phyloP scores from a whole-genome alignment of 2,888 invertebrate genomes.

The Minunthozetes semirufus region DNA sequence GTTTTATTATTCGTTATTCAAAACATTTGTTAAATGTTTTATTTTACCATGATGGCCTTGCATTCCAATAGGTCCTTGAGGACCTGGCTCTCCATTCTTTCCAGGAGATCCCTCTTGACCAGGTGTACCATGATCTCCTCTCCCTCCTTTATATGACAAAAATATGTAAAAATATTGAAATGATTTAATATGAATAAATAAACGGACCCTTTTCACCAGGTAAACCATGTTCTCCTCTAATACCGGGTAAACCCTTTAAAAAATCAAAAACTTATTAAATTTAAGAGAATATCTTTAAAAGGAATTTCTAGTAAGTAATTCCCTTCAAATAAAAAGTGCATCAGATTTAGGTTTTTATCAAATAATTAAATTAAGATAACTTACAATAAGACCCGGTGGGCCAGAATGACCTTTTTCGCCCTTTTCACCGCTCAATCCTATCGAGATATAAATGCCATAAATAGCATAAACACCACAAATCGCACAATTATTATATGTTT shows the following conservation, averaged over 20 bases:
- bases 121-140: constrained; percentile 55
- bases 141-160: constrained; percentile 62
- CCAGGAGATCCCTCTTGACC: constrained; percentile 50
- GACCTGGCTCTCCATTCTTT: constrained; percentile 39
- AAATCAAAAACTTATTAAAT: background rate
- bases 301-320: too few species aligned
- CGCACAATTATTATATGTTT: too few species aligned
- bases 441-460: background rate
- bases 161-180: background rate
- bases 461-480: too few species aligned
- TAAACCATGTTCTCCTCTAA: constrained; percentile 51
- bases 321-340: too few species aligned
- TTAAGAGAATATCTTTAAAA: background rate
- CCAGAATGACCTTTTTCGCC: constrained; percentile 60
- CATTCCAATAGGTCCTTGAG: constrained; percentile 34
- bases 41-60: constrained; percentile 71
- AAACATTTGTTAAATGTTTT: constrained; percentile 63
- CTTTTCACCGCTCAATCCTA: constrained; percentile 41
- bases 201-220: constrained; percentile 62
- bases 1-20: constrained; percentile 47
- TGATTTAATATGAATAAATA: background rate
- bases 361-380: too few species aligned
- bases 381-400: constrained; percentile 53
- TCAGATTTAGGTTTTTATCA: too few species aligned
- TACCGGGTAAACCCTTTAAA: constrained; percentile 53